Evolutionary conservation across 1,140 invertebrate genomes (phyloP).

Genomic region (Stegodyphus dumicola): DNA sequence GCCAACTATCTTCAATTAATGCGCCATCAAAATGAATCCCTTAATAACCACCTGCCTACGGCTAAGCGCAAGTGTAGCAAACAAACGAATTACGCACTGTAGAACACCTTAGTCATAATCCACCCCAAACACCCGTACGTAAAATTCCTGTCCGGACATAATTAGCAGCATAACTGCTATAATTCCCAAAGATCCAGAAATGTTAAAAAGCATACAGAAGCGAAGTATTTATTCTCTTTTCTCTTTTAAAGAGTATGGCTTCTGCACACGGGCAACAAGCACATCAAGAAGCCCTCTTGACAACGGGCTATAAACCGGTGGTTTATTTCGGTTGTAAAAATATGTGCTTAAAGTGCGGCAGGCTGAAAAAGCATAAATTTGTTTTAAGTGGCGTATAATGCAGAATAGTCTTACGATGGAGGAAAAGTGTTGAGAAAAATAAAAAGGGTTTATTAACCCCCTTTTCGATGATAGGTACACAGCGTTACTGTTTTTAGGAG

Average conservation of each 20-base stretch:
- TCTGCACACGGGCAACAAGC: no score
- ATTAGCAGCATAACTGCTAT: neutral
- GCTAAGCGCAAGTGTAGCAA: no score
- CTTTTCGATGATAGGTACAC: neutral
- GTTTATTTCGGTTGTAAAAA: conserved; percentile 49
- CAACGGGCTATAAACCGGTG: conserved; percentile 28
- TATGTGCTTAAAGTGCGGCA: conserved; percentile 29
- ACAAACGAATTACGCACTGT: no score
- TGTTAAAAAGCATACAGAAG: neutral
- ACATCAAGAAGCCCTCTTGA: neutral
- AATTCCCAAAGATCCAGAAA: neutral
- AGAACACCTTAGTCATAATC: neutral
- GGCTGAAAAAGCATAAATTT: conserved; percentile 45
- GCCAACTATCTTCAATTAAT: no score
- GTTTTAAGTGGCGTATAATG: conserved; percentile 45
- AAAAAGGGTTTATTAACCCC: conserved; percentile 28
- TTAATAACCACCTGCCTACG: no score
- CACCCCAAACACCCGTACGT: neutral
- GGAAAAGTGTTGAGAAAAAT: conserved; percentile 12
- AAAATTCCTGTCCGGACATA: neutral
- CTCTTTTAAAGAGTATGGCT: neutral
- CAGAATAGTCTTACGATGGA: neutral
- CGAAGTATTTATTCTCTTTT: neutral
- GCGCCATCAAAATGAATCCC: no score
- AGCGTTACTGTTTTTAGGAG: neutral